These are phyloP conservation scores for Parasteatoda tepidariorum DNA, from an alignment of 1,140 invertebrate genomes.

Conservation along the genomic window DNA sequence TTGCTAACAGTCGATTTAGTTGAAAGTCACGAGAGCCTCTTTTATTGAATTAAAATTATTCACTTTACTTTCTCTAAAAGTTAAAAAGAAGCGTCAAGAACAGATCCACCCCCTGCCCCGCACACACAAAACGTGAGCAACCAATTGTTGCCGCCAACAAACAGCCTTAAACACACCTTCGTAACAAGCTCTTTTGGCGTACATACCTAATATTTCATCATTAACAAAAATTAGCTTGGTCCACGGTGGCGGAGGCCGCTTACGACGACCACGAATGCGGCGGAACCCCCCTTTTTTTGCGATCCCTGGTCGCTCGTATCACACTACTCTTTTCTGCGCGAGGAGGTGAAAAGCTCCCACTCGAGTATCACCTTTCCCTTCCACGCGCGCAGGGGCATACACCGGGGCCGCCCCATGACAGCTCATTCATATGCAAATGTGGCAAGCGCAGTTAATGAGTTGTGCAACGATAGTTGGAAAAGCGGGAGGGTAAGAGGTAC, in stretches of 20 bases:
- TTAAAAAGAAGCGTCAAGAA: neutral
- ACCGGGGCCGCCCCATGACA: constrained; percentile 26
- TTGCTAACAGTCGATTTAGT: too few species aligned
- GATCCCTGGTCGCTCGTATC: neutral
- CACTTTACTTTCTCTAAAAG: too few species aligned
- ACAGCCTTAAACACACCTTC: constrained; percentile 27
- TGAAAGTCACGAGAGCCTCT: too few species aligned
- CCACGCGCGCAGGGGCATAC: neutral
- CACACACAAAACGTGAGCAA: neutral
- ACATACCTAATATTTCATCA: constrained; percentile 42
- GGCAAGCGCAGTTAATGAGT: constrained; percentile 60
- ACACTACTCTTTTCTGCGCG: constrained; percentile 16
- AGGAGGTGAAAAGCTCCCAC: constrained; percentile 52
- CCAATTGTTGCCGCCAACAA: constrained; percentile 43
- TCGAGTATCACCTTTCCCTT: constrained; percentile 46
- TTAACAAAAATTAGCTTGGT: constrained; percentile 57
- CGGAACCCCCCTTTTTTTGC: neutral
- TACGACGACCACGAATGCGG: neutral
- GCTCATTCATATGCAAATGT: constrained; percentile 61
- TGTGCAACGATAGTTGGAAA: constrained; percentile 56
- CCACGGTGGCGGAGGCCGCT: neutral
- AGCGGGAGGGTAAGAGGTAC: neutral
- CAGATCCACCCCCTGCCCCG: neutral
- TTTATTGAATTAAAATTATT: too few species aligned
- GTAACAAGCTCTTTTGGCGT: constrained; percentile 9